phyloP scores from a whole-genome alignment of 2,113 vertebrate species.

The Scolopax mira region DNA sequence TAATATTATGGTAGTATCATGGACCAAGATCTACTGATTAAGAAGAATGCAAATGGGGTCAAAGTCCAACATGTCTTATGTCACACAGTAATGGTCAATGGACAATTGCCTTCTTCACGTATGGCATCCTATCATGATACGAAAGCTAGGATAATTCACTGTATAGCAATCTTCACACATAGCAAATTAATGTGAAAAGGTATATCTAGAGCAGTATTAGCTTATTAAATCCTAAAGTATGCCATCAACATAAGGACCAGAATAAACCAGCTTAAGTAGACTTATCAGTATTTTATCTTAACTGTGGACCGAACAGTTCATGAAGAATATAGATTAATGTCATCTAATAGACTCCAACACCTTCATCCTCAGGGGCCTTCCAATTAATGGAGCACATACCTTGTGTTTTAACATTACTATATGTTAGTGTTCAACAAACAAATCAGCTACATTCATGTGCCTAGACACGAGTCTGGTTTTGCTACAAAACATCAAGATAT shows the following conservation, averaged over 20 bases:
- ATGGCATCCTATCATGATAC: fast-evolving
- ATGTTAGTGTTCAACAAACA: fast-evolving
- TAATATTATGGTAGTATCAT: not conserved
- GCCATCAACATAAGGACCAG: not conserved
- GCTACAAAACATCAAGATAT: not conserved
- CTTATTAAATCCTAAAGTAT: not conserved
- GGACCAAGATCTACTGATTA: not conserved
- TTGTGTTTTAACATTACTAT: not conserved
- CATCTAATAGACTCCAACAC: not conserved
- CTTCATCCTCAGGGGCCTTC: not conserved
- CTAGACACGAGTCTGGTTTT: not conserved
- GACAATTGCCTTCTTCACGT: fast-evolving
- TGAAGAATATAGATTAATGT: not conserved
- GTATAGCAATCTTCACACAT: not conserved
- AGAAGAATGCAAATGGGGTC: not conserved
- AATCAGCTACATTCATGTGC: not conserved
- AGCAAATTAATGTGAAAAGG: not conserved
- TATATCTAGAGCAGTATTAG: not conserved
- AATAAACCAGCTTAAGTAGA: not conserved
- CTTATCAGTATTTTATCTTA: not conserved
- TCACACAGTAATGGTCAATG: not conserved
- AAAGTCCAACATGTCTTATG: not conserved
- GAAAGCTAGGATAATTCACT: not conserved
- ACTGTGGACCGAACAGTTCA: not conserved
- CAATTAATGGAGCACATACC: not conserved